A percentile compares a stretch with the other conserved stretches of the same genome.
These are phyloP conservation scores for Cremastobaeus sp. DNA, from an alignment of 2,888 invertebrate genomes.

Conservation along the genomic window DNA sequence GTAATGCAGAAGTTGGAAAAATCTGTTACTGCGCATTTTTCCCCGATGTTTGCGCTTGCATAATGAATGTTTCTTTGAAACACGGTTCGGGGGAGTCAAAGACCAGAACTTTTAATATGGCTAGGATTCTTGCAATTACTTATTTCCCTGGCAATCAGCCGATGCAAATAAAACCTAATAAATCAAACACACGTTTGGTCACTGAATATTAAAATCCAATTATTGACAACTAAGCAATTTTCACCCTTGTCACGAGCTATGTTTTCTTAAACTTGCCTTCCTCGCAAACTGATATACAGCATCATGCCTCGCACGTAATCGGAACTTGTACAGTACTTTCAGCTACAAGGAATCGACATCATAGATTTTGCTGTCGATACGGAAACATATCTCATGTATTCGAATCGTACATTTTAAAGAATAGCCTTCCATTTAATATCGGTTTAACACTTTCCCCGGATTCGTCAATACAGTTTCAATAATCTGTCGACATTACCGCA, in stretches of 20 bases:
- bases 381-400: constrained; percentile 46
- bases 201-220: constrained; percentile 33
- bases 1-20: too few relatives aligned
- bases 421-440: constrained; percentile 50
- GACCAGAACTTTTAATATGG: too few relatives aligned
- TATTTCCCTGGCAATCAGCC: too few relatives aligned
- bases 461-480: constrained; percentile 21
- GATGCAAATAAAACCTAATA: background rate
- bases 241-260: constrained; percentile 46
- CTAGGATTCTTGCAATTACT: too few relatives aligned
- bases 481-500: constrained; percentile 11
- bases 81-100: too few relatives aligned
- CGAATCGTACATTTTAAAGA: constrained; percentile 30
- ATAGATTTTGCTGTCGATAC: constrained; percentile 57
- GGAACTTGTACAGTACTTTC: constrained; percentile 56
- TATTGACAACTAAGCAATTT: constrained; percentile 32
- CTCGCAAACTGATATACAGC: constrained; percentile 50
- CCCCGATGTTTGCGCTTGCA: too few relatives aligned
- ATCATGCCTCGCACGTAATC: constrained; percentile 52
- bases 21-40: too few relatives aligned
- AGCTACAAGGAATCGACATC: constrained; percentile 54
- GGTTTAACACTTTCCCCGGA: constrained; percentile 39
- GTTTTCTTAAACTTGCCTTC: constrained; percentile 50
- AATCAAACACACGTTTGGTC: background rate
- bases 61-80: too few relatives aligned